Base-by-base conservation (phyloP, 2,888 invertebrate species). In the Phengaris arion region DNA sequence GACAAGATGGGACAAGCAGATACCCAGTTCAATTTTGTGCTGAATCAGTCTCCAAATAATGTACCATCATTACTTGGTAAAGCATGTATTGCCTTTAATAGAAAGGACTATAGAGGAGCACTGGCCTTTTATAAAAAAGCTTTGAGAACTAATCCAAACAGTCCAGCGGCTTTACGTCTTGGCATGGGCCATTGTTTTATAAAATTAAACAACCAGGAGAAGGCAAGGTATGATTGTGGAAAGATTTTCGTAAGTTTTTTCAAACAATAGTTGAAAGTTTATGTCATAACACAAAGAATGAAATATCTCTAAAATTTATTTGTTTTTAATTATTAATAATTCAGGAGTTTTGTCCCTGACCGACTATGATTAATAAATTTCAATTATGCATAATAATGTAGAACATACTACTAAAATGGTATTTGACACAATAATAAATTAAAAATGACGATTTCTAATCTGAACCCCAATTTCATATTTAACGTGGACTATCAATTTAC, bases 1-100 rank as follows among this genome's bases (percentile, higher is more conserved):
- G 99, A 99, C 85, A 99, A 99, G 94, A 98, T 99, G 98, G 99
- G 99, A 79, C 99, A 99, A 91, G 99, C 99, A 0, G 99, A 99
- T 94, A 98, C 99, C 0, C 99, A 99, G 88, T 99, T 99, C 87
- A 99, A 99, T 93, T 99, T 99, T 89, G 99, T 99, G 0, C 93
- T 99, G 54, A 99, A 99, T 89, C 98, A 98, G 84, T 97, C 97
- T 0, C 97, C 97, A 3, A 98, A 98, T 83, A 99, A 99, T 92
- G 99, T 99, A 79, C 99, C 99, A 0, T 99, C 99, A 0, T 91
- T 99, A 76, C 94, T 99, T 73, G 99, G 99, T 13, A 99, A 99
- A 94, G 99, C 99, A 0, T 99, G 99, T 85, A 99, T 99, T 83
- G 98, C 99, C 0, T 99, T 98, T 85, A 99, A 99, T 87, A 98